Evolutionary conservation across 1,140 invertebrate genomes (phyloP), one percentile per base, ranked within the genome.

Genomic region (Drosophila sulfurigaster): DNA sequence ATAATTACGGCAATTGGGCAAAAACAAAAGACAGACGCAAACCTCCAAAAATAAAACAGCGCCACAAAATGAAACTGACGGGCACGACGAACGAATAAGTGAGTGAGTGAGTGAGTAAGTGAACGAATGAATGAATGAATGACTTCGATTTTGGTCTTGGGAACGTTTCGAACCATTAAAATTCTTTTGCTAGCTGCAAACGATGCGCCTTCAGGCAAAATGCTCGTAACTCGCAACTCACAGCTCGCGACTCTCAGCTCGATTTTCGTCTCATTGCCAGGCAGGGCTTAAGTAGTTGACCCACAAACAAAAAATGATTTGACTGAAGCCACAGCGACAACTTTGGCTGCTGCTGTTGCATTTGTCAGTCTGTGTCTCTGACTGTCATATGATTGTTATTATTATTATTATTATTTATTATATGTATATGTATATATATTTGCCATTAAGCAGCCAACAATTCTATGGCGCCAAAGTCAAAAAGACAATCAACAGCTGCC

Each of bases 401-500:
- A 60, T 81, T 75, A 41, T 81, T 69, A 79, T 83, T 79, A 68
- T 64, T 51, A 58, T 71, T 78, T 35, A 56, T 46, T 59, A 25
- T 43, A 35, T 45, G 45, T 38, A 63, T 63, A 28, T 56, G 13
- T 56, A 48, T 54, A 48, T 54, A 51, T 82, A 77, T 87, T 82
- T 80, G 74, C 74, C 65, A 79, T 82, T 81, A 81, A 72, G 74
- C 74, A 69, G 79, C 63, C 73, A 76, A 77, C 32, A 48, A 57
- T 83, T 80, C 79, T 88, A 66, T 88, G 83, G 83, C 83, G 83
- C 83, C 83, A 88, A 89, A 88, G 85, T 88, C 83, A 88, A 88
- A 87, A 75, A 88, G 77, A 88, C 83, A 88, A 88, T 88, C 83
- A 88, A 77, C 85, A 88, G 82, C 83, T 89, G 83, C 85, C 85